Evolutionary conservation across 2,888 invertebrate genomes (phyloP), one percentile per base, ranked within the genome.

Genomic region (Metopia argyrocephala): DNA sequence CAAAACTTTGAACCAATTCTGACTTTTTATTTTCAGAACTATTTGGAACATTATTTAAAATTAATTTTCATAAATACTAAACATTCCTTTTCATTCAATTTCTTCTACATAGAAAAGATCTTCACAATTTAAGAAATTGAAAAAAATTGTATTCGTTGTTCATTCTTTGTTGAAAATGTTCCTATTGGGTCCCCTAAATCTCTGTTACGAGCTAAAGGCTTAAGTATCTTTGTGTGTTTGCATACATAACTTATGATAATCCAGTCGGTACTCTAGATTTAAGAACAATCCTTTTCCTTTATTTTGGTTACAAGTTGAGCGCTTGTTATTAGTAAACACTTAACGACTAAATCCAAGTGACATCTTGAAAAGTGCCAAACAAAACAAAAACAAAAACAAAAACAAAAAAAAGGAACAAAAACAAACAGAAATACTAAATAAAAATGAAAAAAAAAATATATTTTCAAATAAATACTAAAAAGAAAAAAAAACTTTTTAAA

Each of bases 291-390:
- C 64, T 76, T 76, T 70, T 65, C 59, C n/a, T 31, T 64, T 57
- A 46, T 57, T 50, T 57, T 56, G 31, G n/a, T 59, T 59, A 57
- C 48, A 45, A 38, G 62, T 38, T 25, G 54, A 78, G 78, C 78
- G 48, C 54, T 61, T 66, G 54, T 61, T 62, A 71, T 66, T 78
- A 66, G 78, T 62, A 71, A 78, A 66, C 71, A 78, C 78, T 78
- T 61, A 66, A 66, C 38, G 65, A 65, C 66, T 54, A 71, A 66
- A 71, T 71, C 78, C 52, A 65, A 78, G 76, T 71, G 70, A 78
- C 71, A 78, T 71, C 65, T 65, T 64, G 21, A 64, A 65, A 64
- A 65, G 57, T 38, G 57, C 20, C 57, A 59, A 69, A 50, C 21
- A 64, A 46, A 54, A 57, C 20, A 45, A 45, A 12, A 48, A 48